Percentiles rank a stretch among this genome's conserved stretches.
Conservation (phyloP, 2,888 invertebrate genomes). For the Gisinianus flammeolus region DNA sequence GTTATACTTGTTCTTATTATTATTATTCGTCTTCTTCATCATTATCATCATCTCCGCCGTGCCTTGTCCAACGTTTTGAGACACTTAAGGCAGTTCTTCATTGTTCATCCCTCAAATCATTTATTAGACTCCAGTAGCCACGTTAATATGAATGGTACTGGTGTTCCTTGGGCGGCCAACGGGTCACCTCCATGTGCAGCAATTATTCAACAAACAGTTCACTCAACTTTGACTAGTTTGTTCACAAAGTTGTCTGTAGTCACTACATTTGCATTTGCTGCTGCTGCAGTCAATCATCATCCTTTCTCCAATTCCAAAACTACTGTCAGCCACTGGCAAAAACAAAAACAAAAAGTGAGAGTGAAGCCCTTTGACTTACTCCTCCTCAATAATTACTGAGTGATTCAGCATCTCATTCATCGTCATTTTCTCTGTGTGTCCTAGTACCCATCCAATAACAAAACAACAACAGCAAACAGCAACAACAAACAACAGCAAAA, state of each 20-base stretch:
- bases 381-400: background rate
- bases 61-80: conserved; percentile 54
- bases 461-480: background rate
- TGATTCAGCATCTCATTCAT: too few relatives aligned
- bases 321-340: conserved; percentile 17
- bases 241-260: conserved; percentile 3
- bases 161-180: conserved; percentile 37
- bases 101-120: background rate
- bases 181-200: conserved; percentile 33
- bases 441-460: conserved; percentile 20
- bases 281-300: background rate
- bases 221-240: background rate
- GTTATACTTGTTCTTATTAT: background rate
- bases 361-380: conserved; percentile 12
- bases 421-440: too few relatives aligned
- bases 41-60: conserved; percentile 53
- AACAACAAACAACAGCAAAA: background rate
- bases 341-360: conserved; percentile 29
- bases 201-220: background rate
- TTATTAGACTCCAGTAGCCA: conserved; percentile 15
- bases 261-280: background rate
- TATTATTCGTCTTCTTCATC: conserved; percentile 31
- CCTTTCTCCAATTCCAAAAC: background rate
- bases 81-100: conserved; percentile 49
- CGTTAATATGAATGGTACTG: conserved; percentile 36